These are phyloP conservation scores for Syngnathus floridae DNA, from an alignment of 2,113 vertebrate species.

Conservation along the genomic window DNA sequence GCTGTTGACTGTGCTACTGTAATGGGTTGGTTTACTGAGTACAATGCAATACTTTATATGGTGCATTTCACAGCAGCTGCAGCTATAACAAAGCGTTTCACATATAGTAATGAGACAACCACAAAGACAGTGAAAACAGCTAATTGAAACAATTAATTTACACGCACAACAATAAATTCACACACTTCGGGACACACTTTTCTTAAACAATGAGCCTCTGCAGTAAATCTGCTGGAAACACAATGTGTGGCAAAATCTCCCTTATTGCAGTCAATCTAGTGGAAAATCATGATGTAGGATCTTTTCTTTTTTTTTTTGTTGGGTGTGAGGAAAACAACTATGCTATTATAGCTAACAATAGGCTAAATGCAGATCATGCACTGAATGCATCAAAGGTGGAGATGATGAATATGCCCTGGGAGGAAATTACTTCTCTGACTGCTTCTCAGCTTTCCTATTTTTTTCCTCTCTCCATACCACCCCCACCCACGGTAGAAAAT, in stretches of 20 bases:
- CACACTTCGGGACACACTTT: no score
- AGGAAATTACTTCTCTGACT: slow-evolving; percentile 8
- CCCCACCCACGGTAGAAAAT: not conserved
- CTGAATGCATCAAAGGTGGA: slow-evolving; percentile 13
- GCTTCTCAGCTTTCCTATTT: not conserved
- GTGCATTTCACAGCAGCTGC: no score
- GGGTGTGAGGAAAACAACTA: not conserved
- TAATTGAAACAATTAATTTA: no score
- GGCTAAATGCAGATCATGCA: slow-evolving; percentile 12
- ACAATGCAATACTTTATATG: no score
- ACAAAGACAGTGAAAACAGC: no score
- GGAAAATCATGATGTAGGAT: not conserved
- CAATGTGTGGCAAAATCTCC: no score
- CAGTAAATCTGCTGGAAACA: no score
- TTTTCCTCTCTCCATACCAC: not conserved
- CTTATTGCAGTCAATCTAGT: not conserved
- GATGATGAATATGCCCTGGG: slow-evolving; percentile 1
- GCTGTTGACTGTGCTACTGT: not conserved
- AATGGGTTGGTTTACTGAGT: no score
- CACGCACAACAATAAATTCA: no score
- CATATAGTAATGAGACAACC: no score
- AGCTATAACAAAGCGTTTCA: no score
- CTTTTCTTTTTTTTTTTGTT: not conserved
- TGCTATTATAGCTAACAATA: slow-evolving; percentile 16
- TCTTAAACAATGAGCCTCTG: no score